These are phyloP conservation scores for Globodera ellingtonae DNA, from an alignment of 1,140 invertebrate species.

Conservation along the genomic window DNA sequence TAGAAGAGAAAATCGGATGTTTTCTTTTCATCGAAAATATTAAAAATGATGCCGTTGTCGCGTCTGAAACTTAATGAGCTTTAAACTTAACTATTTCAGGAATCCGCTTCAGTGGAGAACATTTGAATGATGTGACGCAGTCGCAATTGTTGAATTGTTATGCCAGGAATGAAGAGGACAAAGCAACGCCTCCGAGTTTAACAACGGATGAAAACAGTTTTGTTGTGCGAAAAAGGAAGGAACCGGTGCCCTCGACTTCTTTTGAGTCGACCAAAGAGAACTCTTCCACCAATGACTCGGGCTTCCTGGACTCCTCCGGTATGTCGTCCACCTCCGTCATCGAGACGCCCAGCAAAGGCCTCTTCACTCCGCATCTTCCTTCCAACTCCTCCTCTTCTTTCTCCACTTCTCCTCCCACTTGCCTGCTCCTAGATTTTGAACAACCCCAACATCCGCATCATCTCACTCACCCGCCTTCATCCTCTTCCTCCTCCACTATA, in stretches of 20 bases:
- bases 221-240: neutral
- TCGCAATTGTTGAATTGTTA: neutral
- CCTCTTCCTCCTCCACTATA: neutral
- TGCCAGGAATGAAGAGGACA: neutral
- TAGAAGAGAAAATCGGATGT: neutral
- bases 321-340: neutral
- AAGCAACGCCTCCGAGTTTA: neutral
- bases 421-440: neutral
- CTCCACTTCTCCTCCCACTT: neutral
- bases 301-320: conserved; percentile 2
- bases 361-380: conserved; percentile 3
- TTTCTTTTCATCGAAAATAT: neutral
- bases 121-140: neutral
- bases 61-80: neutral
- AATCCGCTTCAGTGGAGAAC: conserved; percentile 21
- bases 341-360: conserved; percentile 37
- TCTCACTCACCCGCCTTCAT: neutral
- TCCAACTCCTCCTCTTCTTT: neutral
- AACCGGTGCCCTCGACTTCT: neutral
- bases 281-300: conserved; percentile 1
- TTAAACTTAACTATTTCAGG: neutral
- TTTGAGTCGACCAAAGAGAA: neutral
- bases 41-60: neutral
- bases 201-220: conserved; percentile 1
- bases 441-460: neutral